Evolutionary conservation across 2,888 invertebrate genomes (phyloP).

Genomic region (Eristalis pertinax): DNA sequence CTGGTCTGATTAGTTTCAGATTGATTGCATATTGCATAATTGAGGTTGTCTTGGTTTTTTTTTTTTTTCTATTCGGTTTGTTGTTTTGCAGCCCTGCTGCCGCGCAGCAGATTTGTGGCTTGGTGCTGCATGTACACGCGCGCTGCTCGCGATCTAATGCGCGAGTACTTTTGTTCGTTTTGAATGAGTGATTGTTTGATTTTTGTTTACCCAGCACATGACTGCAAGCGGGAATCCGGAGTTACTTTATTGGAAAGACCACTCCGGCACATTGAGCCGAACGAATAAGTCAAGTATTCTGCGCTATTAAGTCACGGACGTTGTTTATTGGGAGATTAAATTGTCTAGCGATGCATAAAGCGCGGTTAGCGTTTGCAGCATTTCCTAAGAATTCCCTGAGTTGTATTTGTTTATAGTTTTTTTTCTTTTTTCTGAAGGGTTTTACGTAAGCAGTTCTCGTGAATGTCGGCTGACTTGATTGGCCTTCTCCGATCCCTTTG

Average conservation of each 20-base stretch:
- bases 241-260: slow-evolving; percentile 26
- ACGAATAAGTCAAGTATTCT: slow-evolving; percentile 19
- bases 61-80: background rate
- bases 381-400: slow-evolving; percentile 15
- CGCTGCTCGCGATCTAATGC: slow-evolving; percentile 17
- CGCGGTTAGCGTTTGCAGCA: background rate
- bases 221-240: background rate
- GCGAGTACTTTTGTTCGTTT: slow-evolving; percentile 25
- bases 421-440: slow-evolving; percentile 1
- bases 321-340: slow-evolving; percentile 56
- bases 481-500: slow-evolving; percentile 23
- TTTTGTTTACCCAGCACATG: slow-evolving; percentile 17
- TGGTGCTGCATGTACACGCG: slow-evolving; percentile 17
- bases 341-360: slow-evolving; percentile 64
- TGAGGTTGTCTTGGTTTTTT: background rate
- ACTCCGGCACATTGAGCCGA: background rate
- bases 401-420: background rate
- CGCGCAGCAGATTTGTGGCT: slow-evolving; percentile 25
- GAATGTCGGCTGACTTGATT: slow-evolving; percentile 2
- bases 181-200: slow-evolving; percentile 56
- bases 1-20: slow-evolving; percentile 70
- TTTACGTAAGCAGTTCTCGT: slow-evolving; percentile 37
- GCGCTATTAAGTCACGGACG: slow-evolving; percentile 61
- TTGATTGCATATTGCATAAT: slow-evolving; percentile 72
- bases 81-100: slow-evolving; percentile 5